Conservation (phyloP, 2,113 vertebrate genomes). For the Dermatemys mawii region DNA sequence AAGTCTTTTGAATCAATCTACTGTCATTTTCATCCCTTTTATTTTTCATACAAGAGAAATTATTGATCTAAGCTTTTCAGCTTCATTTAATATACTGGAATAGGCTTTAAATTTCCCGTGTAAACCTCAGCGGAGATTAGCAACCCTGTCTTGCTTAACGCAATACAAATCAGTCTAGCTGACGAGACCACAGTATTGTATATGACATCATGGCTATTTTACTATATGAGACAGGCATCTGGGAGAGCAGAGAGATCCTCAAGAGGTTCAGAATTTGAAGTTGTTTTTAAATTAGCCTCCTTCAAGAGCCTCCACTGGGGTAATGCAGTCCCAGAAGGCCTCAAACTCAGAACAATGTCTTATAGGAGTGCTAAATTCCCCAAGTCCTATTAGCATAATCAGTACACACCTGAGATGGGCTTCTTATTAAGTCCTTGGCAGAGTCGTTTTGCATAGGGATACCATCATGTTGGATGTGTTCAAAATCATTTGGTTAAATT, state of each 20-base stretch:
- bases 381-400: not conserved
- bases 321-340: not conserved
- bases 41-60: conserved; percentile 74
- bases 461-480: not conserved
- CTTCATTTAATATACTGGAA: conserved; percentile 71
- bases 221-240: conserved; percentile 17
- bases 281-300: not conserved
- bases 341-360: not conserved
- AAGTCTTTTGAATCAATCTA: conserved; percentile 75
- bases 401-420: not conserved
- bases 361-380: not conserved
- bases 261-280: not conserved
- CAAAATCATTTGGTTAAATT: not conserved
- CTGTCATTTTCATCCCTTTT: conserved; percentile 74
- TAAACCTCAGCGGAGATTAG: conserved; percentile 59
- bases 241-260: not conserved
- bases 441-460: conserved; percentile 19
- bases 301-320: not conserved
- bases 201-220: conserved; percentile 3
- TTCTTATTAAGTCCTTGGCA: not conserved
- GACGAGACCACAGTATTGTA: not conserved
- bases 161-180: conserved; percentile 49
- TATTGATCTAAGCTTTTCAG: conserved; percentile 75
- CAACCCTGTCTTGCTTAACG: conserved; percentile 32
- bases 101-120: conserved; percentile 69